Conservation (phyloP, 2,113 vertebrate genomes). For the Sceloporus undulatus region DNA sequence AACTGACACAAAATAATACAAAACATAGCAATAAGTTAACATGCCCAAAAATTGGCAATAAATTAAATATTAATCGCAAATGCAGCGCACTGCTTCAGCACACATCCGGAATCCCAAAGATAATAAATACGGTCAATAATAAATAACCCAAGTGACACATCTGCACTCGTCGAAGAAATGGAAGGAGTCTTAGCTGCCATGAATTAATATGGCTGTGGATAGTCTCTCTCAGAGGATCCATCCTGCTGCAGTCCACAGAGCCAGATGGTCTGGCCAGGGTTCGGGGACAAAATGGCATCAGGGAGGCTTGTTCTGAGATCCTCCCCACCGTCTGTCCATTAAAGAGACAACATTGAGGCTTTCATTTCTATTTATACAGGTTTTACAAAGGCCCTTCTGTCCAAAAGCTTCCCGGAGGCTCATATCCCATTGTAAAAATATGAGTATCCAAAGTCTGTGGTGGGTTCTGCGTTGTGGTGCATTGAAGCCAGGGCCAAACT, state of each 20-base stretch:
- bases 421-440: background rate
- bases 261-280: background rate
- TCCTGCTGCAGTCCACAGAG: background rate
- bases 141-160: constrained; percentile 54
- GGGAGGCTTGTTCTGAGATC: background rate
- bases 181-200: constrained; percentile 52
- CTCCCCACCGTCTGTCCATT: background rate
- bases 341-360: background rate
- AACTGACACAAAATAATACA: background rate
- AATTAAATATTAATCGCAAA: constrained; percentile 69
- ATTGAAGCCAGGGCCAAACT: background rate
- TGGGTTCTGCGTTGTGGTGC: background rate
- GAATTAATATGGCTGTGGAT: background rate
- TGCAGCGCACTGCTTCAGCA: constrained; percentile 12
- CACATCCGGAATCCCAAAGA: constrained; percentile 42
- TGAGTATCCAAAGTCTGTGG: background rate
- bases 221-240: background rate
- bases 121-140: constrained; percentile 67
- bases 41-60: constrained; percentile 37
- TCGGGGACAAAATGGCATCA: background rate
- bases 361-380: constrained; percentile 42
- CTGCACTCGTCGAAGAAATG: constrained; percentile 42
- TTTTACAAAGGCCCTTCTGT: constrained; percentile 30
- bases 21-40: constrained; percentile 55
- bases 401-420: background rate